Base-by-base conservation (phyloP, 2,113 vertebrate species). In the Stomatorhinus ivindoensis region DNA sequence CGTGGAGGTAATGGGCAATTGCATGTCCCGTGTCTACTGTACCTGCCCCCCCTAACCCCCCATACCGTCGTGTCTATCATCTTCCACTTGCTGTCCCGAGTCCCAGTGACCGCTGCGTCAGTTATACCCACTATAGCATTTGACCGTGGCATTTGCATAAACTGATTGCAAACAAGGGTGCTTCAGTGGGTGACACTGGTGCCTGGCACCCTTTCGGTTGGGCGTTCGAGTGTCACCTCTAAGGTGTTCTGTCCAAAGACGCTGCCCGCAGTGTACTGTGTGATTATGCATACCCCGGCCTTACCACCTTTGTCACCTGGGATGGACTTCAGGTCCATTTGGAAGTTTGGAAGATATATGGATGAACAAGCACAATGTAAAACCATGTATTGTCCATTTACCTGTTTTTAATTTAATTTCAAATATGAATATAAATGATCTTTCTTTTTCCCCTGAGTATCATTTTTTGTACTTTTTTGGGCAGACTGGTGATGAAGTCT, bases 1-100 rank as follows among this genome's bases (percentile, higher is more conserved):
- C 44, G 27, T 65, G 83, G 10, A 65, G 39, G 58, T 87, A 87
- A 87, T 89, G 55, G 46, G 55, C 19, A 89, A 86, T 73, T 44
- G 42, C 27, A 15, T 73, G 4, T 17, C 24, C 51, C 27, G n/a
- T 86, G 89, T 73, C 83, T 44, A 65, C 47, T 46, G n/a, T 89
- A 21, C 82, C 83, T 44, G 31, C n/a, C 24, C 24, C n/a, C 50
- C n/a, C 46, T 1, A 17, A 27, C 58, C 61, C 61, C 10, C 61
- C 27, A 86, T 47, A n/a, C 47, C 15, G 27, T 47, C 73, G 7
- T 8, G 50, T 55, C 88, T 44, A 3, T 53, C 17, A 11, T 53
- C 27, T 87, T 13, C 50, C n/a, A 35, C 50, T 8, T 5, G 31
- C n/a, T 5, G 55, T 50, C 42, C 44, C 15, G 9, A 86, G n/a